These are phyloP conservation scores for Leptarthrus brevirostris DNA, from an alignment of 2,888 invertebrate genomes.

Conservation along the genomic window DNA sequence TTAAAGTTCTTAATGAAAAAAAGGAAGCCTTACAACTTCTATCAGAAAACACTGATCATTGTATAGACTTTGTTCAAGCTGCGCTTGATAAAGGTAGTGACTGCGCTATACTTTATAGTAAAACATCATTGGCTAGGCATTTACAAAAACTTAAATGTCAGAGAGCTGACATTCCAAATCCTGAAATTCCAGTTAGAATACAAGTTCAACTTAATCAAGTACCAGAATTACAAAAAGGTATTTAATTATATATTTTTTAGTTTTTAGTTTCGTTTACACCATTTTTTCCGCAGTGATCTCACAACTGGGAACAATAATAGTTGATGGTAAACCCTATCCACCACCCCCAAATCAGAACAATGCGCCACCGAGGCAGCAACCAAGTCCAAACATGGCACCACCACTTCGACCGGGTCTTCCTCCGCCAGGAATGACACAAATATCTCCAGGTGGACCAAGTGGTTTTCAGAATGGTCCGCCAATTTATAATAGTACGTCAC, in stretches of 20 bases:
- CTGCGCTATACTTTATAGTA: conserved; percentile 84
- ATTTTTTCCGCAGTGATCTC: conserved; percentile 80
- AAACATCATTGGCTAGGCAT: conserved; percentile 80
- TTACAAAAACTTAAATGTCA: conserved; percentile 84
- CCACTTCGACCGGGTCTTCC: conserved; percentile 63
- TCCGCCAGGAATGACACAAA: conserved; percentile 64
- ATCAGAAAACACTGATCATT: conserved; percentile 88
- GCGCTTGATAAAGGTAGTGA: conserved; percentile 85
- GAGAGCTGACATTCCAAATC: conserved; percentile 88
- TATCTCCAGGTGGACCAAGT: conserved; percentile 58
- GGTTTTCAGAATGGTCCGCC: conserved; percentile 64
- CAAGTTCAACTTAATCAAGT: conserved; percentile 83
- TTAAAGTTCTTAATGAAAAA: conserved; percentile 85
- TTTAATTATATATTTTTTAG: conserved; percentile 37
- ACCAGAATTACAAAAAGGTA: conserved; percentile 83
- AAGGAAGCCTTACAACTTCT: conserved; percentile 84
- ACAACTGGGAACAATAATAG: conserved; percentile 83
- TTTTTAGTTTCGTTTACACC: neutral
- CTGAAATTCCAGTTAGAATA: conserved; percentile 87
- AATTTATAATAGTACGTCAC: conserved; percentile 63
- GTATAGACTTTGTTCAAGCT: conserved; percentile 83
- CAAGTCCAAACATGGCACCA: conserved; percentile 65
- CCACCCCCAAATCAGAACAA: conserved; percentile 67
- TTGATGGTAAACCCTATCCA: conserved; percentile 84
- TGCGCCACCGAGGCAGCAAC: conserved; percentile 65